phyloP scores from a whole-genome alignment of 2,797 vertebrate genomes.

The Adelosebastes latens region DNA sequence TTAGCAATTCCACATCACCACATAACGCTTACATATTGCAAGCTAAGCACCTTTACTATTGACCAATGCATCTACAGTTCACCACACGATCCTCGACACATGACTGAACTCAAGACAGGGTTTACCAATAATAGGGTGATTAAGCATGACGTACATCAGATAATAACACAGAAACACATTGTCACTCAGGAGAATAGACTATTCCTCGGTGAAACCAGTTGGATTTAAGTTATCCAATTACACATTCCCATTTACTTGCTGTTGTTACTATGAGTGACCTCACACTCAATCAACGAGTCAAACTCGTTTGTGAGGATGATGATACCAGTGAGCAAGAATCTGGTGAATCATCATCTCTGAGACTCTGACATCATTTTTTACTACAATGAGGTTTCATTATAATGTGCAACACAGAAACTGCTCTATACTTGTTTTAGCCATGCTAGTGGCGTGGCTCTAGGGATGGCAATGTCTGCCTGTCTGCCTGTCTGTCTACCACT shows the following conservation, averaged over 20 bases:
- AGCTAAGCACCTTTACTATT: slow-evolving; percentile 35
- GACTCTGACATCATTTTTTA: neutral
- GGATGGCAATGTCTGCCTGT: too few species aligned
- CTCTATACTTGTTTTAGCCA: neutral
- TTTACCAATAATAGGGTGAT: slow-evolving; percentile 18
- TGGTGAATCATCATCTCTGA: neutral
- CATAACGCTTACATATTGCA: slow-evolving; percentile 41
- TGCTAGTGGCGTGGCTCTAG: neutral
- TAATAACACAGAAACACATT: slow-evolving; percentile 13
- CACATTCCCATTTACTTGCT: neutral
- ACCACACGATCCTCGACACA: slow-evolving; percentile 21
- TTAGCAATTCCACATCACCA: slow-evolving; percentile 56
- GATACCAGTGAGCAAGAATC: neutral
- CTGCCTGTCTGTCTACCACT: too few species aligned
- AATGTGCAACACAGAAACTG: neutral
- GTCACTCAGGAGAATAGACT: neutral
- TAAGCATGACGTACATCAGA: neutral
- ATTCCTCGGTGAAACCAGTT: neutral
- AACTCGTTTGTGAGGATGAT: slow-evolving; percentile 31
- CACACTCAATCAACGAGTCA: slow-evolving; percentile 19
- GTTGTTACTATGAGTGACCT: neutral
- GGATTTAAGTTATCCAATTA: slow-evolving; percentile 17
- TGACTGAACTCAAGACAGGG: slow-evolving; percentile 34
- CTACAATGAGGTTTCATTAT: neutral
- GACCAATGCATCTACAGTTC: slow-evolving; percentile 15